Conservation (phyloP, 2,113 vertebrate species). For the Pseudonaja textilis region DNA sequence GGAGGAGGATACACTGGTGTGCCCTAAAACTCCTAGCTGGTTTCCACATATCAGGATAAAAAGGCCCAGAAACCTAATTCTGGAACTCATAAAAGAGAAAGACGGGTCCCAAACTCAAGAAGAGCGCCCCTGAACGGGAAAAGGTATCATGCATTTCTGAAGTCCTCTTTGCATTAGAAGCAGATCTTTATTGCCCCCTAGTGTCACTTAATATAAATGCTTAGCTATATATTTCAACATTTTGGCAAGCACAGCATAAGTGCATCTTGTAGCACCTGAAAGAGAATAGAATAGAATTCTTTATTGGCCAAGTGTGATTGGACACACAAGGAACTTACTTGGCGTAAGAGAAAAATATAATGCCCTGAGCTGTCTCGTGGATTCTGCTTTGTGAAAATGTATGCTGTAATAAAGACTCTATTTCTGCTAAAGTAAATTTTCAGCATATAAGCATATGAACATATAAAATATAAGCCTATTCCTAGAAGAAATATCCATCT, state of each 20-base stretch:
- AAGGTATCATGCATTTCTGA: conserved; percentile 1
- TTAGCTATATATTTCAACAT: neutral
- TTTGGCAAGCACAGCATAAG: neutral
- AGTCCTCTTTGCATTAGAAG: neutral
- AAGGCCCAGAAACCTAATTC: conserved; percentile 20
- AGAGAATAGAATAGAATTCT: no score
- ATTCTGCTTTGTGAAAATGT: neutral
- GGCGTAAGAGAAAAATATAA: neutral
- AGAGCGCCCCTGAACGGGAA: neutral
- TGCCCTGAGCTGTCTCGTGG: neutral
- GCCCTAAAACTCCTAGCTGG: conserved; percentile 48
- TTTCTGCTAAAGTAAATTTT: neutral
- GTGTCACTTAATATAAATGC: neutral
- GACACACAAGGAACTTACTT: no score
- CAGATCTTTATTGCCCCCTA: conserved; percentile 24
- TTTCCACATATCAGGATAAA: conserved; percentile 18
- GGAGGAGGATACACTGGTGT: conserved; percentile 54
- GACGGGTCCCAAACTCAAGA: neutral
- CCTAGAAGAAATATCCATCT: no score
- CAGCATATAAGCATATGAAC: no score
- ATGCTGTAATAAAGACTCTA: neutral
- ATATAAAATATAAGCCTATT: no score
- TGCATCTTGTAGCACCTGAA: neutral
- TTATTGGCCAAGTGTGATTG: no score
- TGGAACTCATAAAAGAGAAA: neutral